Conservation (phyloP, 2,888 invertebrate genomes). For the Temnothorax ravouxi region DNA sequence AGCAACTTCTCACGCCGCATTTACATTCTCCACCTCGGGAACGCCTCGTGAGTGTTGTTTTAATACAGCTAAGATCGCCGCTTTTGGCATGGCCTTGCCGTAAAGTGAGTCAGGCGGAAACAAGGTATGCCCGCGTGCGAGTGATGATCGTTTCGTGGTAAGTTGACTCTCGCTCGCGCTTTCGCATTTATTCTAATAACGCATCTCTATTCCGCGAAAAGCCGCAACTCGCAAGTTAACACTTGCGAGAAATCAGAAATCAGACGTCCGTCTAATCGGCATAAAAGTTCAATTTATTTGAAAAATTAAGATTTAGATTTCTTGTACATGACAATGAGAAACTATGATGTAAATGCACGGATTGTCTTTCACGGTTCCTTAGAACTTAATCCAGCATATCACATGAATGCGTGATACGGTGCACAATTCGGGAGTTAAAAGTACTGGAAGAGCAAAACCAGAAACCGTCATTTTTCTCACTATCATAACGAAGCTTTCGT, state of each 20-base stretch:
- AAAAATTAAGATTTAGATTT: background rate
- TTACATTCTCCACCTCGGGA: conserved; percentile 54
- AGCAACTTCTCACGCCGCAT: conserved; percentile 50
- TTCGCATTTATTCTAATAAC: conserved; percentile 36
- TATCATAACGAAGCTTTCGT: no score
- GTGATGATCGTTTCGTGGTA: conserved; percentile 67
- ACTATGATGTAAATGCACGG: background rate
- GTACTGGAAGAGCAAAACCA: background rate
- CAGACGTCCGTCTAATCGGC: no score
- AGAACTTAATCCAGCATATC: background rate
- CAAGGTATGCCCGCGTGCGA: conserved; percentile 64
- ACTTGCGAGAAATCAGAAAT: background rate
- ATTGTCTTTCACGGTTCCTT: background rate
- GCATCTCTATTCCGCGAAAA: conserved; percentile 50
- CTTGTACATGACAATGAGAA: background rate
- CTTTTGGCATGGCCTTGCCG: conserved; percentile 75
- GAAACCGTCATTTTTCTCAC: background rate
- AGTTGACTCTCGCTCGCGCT: conserved; percentile 50
- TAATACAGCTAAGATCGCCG: conserved; percentile 71
- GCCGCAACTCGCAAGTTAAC: background rate
- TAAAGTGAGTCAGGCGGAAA: conserved; percentile 77
- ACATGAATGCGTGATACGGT: background rate
- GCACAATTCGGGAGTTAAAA: background rate
- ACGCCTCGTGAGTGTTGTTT: conserved; percentile 64
- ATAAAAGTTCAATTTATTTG: background rate